phyloP scores from a whole-genome alignment of 2,797 vertebrate genomes.

The Chiroxiphia lanceolata region DNA sequence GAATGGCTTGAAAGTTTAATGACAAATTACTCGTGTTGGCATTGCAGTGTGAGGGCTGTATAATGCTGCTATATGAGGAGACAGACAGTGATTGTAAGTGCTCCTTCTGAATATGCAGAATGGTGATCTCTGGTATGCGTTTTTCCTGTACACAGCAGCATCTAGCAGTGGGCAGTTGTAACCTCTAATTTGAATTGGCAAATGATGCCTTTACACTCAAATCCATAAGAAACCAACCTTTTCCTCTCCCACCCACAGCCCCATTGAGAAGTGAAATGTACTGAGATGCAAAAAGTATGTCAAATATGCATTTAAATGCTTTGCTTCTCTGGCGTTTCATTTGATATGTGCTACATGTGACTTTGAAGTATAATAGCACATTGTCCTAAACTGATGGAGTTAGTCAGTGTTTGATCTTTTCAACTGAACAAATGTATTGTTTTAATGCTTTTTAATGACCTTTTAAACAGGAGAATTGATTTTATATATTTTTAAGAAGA shows the following conservation, averaged over 20 bases:
- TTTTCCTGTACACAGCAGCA: background rate
- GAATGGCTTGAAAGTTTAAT: background rate
- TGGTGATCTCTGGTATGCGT: background rate
- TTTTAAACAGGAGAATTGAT: conserved; percentile 4
- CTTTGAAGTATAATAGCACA: conserved; percentile 56
- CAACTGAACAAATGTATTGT: conserved; percentile 43
- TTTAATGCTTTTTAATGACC: background rate
- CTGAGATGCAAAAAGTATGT: conserved; percentile 7
- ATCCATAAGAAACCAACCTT: conserved; percentile 38
- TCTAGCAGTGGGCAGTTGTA: conserved; percentile 5
- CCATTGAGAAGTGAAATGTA: background rate
- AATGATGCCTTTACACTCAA: background rate
- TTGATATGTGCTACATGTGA: conserved; percentile 46
- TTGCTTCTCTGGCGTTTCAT: conserved; percentile 28
- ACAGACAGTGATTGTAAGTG: background rate
- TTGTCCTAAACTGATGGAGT: conserved; percentile 38
- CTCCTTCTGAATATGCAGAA: background rate
- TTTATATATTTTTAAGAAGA: background rate
- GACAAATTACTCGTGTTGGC: background rate
- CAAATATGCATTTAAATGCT: conserved; percentile 45
- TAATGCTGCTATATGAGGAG: background rate
- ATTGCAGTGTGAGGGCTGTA: background rate
- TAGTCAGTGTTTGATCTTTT: conserved; percentile 43
- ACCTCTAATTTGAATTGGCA: background rate
- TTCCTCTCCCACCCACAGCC: conserved; percentile 14